Evolutionary conservation across 2,113 vertebrate genomes (phyloP), one percentile per base, ranked within the genome.

Genomic region (Aegithalos caudatus): DNA sequence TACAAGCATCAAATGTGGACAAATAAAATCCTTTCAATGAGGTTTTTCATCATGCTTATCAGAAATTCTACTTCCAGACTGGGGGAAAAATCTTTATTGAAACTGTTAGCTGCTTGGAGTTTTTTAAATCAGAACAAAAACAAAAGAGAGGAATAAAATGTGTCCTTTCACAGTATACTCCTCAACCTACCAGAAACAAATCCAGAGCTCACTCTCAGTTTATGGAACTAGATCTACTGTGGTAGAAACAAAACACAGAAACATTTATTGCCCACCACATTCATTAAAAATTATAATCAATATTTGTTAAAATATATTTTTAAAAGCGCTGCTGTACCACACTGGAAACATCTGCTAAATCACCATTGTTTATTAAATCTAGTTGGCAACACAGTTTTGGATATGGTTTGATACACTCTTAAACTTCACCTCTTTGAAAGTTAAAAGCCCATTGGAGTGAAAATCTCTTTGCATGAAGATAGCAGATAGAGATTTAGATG

Each of bases 281-380:
- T 60, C 1, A 8, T 78, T 47, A 51, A 42, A 86, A 74, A 73
- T 53, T 62, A n/a, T 42, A 48, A 86, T 38, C 13, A 70, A 24
- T 29, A 28, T 65, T 42, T 65, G 5, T 57, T 64, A n/a, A 86
- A 64, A 50, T 33, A 50, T 8, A 33, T 73, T 88, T 78, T 38
- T 0, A 0, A 50, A 72, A 70, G 53, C 6, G 35, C 7, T 42
- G 2, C 4, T n/a, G 4, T 14, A 23, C 5, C 10, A 31, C 18
- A 73, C 7, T 69, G 10, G 60, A 64, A 81, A 51, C 6, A 20
- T 48, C 37, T 86, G 18, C 4, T 66, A 85, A 62, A 23, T 40
- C 48, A 80, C 14, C 10, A 7, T 5, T 70, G 28, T 18, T 13
- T 82, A 82, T 64, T 15, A 57, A 61, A 65, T 69, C 21, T n/a